Conservation (phyloP, 2,797 vertebrate species). For the Luscinia luscinia region DNA sequence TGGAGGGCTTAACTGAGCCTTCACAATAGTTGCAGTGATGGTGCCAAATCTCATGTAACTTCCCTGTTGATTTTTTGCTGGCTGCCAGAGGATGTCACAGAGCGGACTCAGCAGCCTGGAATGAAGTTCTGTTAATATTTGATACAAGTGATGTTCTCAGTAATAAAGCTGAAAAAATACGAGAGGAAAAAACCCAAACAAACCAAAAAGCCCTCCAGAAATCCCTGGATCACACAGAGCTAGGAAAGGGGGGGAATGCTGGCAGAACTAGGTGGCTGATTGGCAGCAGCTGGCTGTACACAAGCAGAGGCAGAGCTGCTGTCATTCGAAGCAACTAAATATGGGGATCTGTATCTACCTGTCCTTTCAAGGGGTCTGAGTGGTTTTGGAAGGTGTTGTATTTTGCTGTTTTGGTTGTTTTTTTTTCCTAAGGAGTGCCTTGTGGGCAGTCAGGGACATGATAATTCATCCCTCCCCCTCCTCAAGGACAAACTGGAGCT, state of each 20-base stretch:
- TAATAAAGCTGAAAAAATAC: conserved; percentile 7
- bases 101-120: not conserved
- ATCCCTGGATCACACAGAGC: not conserved
- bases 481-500: not conserved
- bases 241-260: not conserved
- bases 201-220: not conserved
- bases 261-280: not conserved
- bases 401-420: not conserved
- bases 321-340: not conserved
- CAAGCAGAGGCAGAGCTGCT: not conserved
- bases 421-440: not conserved
- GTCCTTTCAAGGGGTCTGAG: not conserved
- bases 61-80: conserved; percentile 17
- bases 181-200: not conserved
- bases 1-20: conserved; percentile 26
- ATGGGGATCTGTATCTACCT: not conserved
- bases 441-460: not conserved
- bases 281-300: fast-evolving
- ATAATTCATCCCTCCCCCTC: not conserved
- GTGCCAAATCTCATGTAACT: conserved; percentile 14
- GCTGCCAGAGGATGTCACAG: not conserved
- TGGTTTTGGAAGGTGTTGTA: not conserved
- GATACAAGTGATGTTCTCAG: not conserved
- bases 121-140: conserved; percentile 13
- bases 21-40: not conserved